Evolutionary conservation across 2,888 invertebrate genomes (phyloP).

Genomic region (Ischnura elegans): DNA sequence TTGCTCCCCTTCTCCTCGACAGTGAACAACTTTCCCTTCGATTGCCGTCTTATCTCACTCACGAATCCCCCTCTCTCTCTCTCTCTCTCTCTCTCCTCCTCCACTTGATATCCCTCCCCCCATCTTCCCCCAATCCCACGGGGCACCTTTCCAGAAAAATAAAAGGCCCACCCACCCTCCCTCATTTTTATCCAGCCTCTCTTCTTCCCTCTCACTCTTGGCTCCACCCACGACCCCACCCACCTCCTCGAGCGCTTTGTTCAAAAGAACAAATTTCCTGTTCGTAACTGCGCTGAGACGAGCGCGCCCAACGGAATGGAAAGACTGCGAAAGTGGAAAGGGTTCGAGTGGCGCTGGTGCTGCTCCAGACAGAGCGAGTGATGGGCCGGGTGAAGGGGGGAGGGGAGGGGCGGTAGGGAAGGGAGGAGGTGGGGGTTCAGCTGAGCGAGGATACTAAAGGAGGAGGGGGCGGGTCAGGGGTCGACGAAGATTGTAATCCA

Average conservation of each 20-base stretch:
- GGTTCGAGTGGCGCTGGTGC: constrained; percentile 35
- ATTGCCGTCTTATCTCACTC: neutral
- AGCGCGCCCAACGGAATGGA: constrained; percentile 38
- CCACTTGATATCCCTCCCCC: neutral
- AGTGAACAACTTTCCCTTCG: neutral
- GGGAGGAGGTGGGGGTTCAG: neutral
- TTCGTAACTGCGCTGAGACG: constrained; percentile 35
- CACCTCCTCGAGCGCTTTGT: neutral
- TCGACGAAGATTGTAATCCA: constrained; percentile 8
- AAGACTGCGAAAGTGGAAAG: constrained; percentile 38
- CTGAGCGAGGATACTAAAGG: neutral
- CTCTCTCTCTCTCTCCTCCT: neutral
- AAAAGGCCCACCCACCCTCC: neutral
- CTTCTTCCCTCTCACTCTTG: neutral
- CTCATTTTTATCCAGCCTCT: neutral
- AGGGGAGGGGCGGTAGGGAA: neutral
- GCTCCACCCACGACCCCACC: neutral
- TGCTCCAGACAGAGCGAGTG: constrained; percentile 38
- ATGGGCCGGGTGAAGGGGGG: neutral
- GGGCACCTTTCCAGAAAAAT: neutral
- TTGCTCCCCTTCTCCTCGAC: neutral
- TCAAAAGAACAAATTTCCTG: constrained; percentile 38
- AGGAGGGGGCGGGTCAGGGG: neutral
- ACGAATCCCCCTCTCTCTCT: neutral
- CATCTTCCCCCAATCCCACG: neutral